Evolutionary conservation across 2,888 invertebrate genomes (phyloP), one percentile per base, ranked within the genome.

Genomic region (Eristalis intricaria): DNA sequence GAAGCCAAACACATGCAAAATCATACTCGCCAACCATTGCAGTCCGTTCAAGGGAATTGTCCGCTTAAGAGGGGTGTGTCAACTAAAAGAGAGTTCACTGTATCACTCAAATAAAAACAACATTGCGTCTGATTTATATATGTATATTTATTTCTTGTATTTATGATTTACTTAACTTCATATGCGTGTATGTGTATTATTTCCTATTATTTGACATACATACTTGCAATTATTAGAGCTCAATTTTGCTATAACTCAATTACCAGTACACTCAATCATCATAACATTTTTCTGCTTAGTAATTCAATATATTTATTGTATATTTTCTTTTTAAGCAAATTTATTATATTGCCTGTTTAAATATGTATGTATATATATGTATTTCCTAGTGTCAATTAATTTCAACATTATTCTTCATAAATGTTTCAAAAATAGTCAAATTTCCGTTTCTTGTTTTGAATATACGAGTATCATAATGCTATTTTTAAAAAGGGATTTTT

Each of bases 371-470:
- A 50, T 50, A 50, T 50, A 19, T 50, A 19, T 50, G 50, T 50
- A 50, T 69, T 71, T 32, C 64, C 74, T 78, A 78, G 69, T 64
- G 60, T 73, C 26, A 68, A 68, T 32, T 63, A 40, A 32, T 43
- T 32, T 76, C 66, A 26, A 19, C 63, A 40, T 73, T 66, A 43
- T 32, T 64, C 61, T 74, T 8, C 15, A 60, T 64, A 75, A 79
- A 74, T 76, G 75, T 84, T 71, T 76, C 29, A 76, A 84, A 84
- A 84, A 84, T 76, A 84, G 74, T 75, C 61, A 66, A 23, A 58
- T 77, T 74, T 64, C 22, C 61, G 23, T 50, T 58, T 77, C 11
- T 69, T 15, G 22, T 11, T 68, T 64, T 38, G 56, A 40, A 71
- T 64, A 65, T 68, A 32, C 32, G 32, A 32, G 32, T 32, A 64